These are phyloP conservation scores for Pristiophorus japonicus DNA, from an alignment of 2,113 vertebrate species.

Conservation along the genomic window DNA sequence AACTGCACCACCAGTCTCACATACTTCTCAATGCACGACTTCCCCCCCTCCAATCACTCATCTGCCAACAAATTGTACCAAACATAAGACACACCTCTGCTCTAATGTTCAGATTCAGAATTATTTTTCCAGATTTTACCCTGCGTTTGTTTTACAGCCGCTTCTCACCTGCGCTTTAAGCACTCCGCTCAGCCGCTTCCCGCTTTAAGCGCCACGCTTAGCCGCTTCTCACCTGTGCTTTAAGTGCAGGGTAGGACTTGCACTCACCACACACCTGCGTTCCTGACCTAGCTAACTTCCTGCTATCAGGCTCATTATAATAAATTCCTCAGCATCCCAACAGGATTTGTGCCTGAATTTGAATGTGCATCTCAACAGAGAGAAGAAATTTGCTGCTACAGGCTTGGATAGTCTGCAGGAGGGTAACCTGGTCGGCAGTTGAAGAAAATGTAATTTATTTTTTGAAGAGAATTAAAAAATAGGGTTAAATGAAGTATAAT, in stretches of 20 bases:
- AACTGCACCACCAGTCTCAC: too few species aligned
- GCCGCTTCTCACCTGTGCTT: background rate
- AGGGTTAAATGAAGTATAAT: background rate
- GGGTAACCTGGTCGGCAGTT: background rate
- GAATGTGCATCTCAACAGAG: background rate
- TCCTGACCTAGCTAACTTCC: background rate
- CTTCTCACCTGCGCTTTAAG: background rate
- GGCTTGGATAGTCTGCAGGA: background rate
- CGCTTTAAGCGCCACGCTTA: too few species aligned
- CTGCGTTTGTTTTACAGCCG: too few species aligned
- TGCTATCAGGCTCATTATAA: background rate
- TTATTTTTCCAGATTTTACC: too few species aligned
- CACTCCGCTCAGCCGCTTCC: too few species aligned
- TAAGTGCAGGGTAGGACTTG: background rate
- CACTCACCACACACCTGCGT: background rate
- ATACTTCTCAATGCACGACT: too few species aligned
- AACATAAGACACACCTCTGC: too few species aligned
- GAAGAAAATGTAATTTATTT: background rate
- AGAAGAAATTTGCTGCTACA: background rate
- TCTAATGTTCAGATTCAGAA: too few species aligned
- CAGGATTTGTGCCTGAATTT: background rate
- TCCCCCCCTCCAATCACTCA: too few species aligned
- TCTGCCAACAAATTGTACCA: too few species aligned
- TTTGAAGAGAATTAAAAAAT: background rate
- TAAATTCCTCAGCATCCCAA: background rate